Percentiles rank a stretch among this genome's conserved stretches.
Evolutionary conservation across 2,113 vertebrate species (phyloP).

Genomic region (Dasyprocta punctata): DNA sequence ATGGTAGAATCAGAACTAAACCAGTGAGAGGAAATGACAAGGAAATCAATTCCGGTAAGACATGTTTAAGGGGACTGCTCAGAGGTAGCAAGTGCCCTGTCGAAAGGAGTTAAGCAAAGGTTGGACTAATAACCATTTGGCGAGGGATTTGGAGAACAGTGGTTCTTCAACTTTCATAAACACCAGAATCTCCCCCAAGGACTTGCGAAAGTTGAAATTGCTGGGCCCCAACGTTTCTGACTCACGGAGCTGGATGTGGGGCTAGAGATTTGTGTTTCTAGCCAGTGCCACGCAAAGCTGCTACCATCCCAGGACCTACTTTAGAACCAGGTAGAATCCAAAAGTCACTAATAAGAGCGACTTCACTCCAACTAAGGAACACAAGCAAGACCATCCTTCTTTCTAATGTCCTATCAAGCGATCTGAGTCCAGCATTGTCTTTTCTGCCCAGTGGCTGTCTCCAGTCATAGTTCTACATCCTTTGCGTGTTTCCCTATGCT

Average conservation of each 20-base stretch:
- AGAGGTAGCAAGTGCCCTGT: neutral
- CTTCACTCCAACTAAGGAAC: neutral
- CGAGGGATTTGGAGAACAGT: neutral
- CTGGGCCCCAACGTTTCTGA: neutral
- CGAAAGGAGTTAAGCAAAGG: neutral
- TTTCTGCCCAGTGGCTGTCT: neutral
- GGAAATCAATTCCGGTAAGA: neutral
- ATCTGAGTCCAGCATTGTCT: neutral
- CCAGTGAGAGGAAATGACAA: neutral
- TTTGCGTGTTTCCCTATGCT: neutral
- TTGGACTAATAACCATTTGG: neutral
- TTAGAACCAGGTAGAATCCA: neutral
- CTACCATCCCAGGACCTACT: neutral
- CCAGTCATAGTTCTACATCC: neutral
- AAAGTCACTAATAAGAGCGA: neutral
- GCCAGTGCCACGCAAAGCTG: neutral
- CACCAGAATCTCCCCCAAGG: neutral
- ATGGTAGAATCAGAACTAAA: neutral
- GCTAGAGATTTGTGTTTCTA: neutral
- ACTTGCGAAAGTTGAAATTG: neutral
- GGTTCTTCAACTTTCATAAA: neutral
- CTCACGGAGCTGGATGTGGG: neutral
- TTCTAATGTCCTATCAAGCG: neutral
- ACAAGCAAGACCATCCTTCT: neutral
- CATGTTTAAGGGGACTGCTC: neutral